These are phyloP conservation scores for Heteractis magnifica DNA, from an alignment of 92 coral and sea anemone species.

Conservation along the genomic window DNA sequence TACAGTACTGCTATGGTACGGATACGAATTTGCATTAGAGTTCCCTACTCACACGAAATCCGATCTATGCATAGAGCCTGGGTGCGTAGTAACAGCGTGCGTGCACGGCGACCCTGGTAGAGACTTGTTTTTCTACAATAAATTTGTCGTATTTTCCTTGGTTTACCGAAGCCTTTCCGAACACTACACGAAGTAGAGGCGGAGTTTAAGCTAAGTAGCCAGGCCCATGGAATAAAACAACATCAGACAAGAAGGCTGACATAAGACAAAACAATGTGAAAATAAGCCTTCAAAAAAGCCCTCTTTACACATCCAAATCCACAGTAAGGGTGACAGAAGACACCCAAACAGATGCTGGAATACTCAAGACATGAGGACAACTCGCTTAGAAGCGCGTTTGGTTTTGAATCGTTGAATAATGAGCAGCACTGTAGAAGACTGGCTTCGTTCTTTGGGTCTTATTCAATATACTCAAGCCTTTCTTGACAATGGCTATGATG, in stretches of 20 bases:
- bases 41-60: too few species aligned
- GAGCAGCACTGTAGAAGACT: constrained; percentile 89
- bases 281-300: constrained; percentile 12
- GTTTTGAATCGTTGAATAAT: constrained; percentile 15
- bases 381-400: constrained; percentile 16
- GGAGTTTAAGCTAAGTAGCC: constrained; percentile 23
- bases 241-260: constrained; percentile 37
- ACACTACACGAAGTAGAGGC: background rate
- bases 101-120: too few species aligned
- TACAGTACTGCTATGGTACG: too few species aligned
- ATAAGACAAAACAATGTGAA: constrained; percentile 28
- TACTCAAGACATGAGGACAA: constrained; percentile 19
- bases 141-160: constrained; percentile 1
- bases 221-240: constrained; percentile 38
- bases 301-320: background rate
- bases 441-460: constrained; percentile 97
- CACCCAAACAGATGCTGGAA: constrained; percentile 12
- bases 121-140: too few species aligned
- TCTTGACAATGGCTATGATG: constrained; percentile 98
- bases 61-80: too few species aligned
- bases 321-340: constrained; percentile 4
- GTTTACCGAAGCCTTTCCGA: constrained; percentile 3
- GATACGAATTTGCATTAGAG: too few species aligned
- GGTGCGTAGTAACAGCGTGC: too few species aligned
- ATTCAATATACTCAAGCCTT: constrained; percentile 91